Evolutionary conservation across 2,888 invertebrate genomes (phyloP).

Genomic region (Chrysotoxum bicinctum): DNA sequence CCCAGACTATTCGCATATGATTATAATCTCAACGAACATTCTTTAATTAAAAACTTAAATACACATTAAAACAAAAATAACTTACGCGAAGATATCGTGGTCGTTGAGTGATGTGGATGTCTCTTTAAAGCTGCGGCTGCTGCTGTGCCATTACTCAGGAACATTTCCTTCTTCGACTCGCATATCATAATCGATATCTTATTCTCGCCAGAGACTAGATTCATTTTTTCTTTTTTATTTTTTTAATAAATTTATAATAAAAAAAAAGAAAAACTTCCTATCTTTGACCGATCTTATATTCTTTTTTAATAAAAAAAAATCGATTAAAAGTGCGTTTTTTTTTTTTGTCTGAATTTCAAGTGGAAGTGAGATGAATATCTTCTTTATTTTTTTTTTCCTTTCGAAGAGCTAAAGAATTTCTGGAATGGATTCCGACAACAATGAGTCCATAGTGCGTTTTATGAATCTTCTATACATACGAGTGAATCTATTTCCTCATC

Average conservation of each 20-base stretch:
- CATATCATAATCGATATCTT: constrained; percentile 74
- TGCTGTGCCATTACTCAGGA: constrained; percentile 57
- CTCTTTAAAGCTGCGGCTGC: constrained; percentile 46
- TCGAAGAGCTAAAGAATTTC: constrained; percentile 16
- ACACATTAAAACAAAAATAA: constrained; percentile 41
- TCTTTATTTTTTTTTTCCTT: background rate
- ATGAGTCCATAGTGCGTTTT: constrained; percentile 23
- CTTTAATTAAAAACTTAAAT: constrained; percentile 63
- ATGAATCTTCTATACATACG: background rate
- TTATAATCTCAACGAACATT: constrained; percentile 35
- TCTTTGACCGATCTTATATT: constrained; percentile 6
- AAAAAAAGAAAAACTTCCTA: constrained; percentile 5
- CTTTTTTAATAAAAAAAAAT: constrained; percentile 6
- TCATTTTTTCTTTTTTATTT: constrained; percentile 60
- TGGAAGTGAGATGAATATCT: constrained; percentile 42
- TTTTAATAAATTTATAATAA: background rate
- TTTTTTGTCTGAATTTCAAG: constrained; percentile 51
- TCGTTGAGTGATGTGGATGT: constrained; percentile 42
- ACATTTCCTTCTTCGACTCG: constrained; percentile 74
- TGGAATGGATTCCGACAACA: constrained; percentile 37
- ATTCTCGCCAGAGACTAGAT: constrained; percentile 72
- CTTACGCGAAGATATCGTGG: constrained; percentile 55
- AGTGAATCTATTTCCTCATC: background rate
- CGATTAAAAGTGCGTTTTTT: constrained; percentile 19
- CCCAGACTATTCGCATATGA: background rate